Percentiles rank a stretch among this genome's conserved stretches.
Evolutionary conservation across 2,113 vertebrate species (phyloP).

Genomic region (Nyctibius bracteatus): DNA sequence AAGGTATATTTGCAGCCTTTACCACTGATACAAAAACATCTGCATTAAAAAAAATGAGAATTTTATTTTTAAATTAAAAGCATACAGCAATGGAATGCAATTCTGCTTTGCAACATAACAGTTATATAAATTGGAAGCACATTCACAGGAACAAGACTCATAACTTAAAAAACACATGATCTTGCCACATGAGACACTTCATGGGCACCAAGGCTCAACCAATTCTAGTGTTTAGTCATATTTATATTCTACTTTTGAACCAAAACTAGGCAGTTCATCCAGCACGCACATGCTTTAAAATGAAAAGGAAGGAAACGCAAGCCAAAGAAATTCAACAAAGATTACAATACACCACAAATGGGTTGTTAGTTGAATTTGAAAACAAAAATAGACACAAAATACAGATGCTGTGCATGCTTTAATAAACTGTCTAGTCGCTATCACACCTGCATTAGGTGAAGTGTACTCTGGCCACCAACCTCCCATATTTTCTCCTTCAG

Average conservation of each 20-base stretch:
- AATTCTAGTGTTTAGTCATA: constrained; percentile 27
- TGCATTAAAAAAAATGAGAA: neutral
- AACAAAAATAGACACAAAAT: constrained; percentile 57
- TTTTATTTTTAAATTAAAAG: neutral
- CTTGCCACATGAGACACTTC: constrained; percentile 1
- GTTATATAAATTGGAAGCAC: neutral
- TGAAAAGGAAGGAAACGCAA: constrained; percentile 23
- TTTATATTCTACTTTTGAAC: constrained; percentile 27
- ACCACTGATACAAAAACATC: neutral
- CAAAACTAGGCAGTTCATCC: constrained; percentile 85
- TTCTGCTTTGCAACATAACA: neutral
- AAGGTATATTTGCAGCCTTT: neutral
- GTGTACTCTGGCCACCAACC: constrained; percentile 95
- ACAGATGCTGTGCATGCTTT: constrained; percentile 81
- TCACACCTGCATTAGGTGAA: constrained; percentile 89
- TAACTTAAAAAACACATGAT: neutral
- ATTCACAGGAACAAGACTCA: neutral
- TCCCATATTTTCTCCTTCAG: constrained; percentile 93
- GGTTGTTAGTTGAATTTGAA: constrained; percentile 64
- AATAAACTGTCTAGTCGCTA: constrained; percentile 78
- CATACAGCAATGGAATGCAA: neutral
- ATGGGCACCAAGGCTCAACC: constrained; percentile 13
- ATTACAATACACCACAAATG: constrained; percentile 71
- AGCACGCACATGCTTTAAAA: constrained; percentile 85
- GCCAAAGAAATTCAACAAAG: constrained; percentile 56